Evolutionary conservation across 2,888 invertebrate genomes (phyloP).

Genomic region (Rhorus exstirpatorius): DNA sequence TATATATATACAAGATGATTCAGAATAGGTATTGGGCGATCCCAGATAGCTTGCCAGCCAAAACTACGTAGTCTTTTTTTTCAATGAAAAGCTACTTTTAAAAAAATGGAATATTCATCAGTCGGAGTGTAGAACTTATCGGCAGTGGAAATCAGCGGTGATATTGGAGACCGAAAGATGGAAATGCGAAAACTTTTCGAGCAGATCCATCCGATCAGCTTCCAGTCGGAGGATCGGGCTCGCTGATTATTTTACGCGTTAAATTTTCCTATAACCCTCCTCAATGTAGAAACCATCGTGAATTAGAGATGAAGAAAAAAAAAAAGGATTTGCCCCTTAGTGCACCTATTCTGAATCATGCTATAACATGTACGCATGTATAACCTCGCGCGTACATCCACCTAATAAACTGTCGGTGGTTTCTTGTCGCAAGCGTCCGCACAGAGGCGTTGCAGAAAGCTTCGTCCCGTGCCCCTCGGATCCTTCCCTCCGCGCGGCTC

Average conservation of each 20-base stretch:
- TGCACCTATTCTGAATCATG: slow-evolving; percentile 11
- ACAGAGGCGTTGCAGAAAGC: slow-evolving; percentile 42
- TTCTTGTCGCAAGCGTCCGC: slow-evolving; percentile 71
- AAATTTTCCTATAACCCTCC: neutral
- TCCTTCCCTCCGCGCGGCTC: slow-evolving; percentile 46
- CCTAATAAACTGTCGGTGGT: slow-evolving; percentile 82
- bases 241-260: no score
- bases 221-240: no score
- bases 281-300: neutral
- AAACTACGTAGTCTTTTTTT: neutral
- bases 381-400: slow-evolving; percentile 74
- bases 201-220: no score
- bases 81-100: neutral
- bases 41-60: neutral
- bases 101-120: no score
- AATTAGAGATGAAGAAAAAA: no score
- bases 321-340: no score
- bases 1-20: neutral
- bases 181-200: no score
- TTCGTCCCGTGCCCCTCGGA: slow-evolving; percentile 23
- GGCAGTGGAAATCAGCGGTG: no score
- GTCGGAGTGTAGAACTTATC: no score
- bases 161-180: no score
- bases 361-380: slow-evolving; percentile 1
- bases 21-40: neutral